Base-by-base conservation (phyloP, 2,888 invertebrate species). In the Pegoplata infirma region DNA sequence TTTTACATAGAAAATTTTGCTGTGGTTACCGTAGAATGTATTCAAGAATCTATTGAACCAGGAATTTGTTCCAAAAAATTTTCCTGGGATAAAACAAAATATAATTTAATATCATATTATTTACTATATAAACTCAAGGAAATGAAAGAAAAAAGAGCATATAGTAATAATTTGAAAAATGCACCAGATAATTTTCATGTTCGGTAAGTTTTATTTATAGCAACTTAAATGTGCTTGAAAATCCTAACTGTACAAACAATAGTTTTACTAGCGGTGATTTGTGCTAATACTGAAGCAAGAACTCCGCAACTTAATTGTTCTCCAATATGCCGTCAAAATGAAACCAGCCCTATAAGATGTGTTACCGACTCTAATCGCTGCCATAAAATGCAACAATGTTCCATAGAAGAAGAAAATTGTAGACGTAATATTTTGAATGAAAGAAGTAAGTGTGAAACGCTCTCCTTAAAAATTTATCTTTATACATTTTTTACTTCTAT, bases 211-310 rank as follows among this genome's bases (percentile, higher is more conserved):
- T 6, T 36, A 10, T 12, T 36, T 1, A n/a, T n/a, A n/a, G n/a
- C n/a, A n/a, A n/a, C n/a, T n/a, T n/a, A n/a, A n/a, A n/a, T n/a
- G n/a, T n/a, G n/a, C n/a, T n/a, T n/a, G n/a, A n/a, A 36, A 2
- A 10, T 10, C 36, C 0, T 16, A 56, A 28, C 16, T 0, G n/a
- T 12, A 51, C 17, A 19, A 5, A 28, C 40, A 46, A 46, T 49
- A 76, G 75, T 51, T 14, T 10, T 81, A 4, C 67, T 66, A 12
- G n/a, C 69, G 58, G 76, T 79, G 32, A 82, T 79, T 0, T 61
- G 46, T 23, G 51, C 25, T 56, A 79, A 76, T 8, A 32, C 2
- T 8, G 46, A 51, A 0, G 68, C 63, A 56, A 47, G 23, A 36
- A 25, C 25, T 5, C 12, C 36, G 2, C 44, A 28, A n/a, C n/a